Evolutionary conservation across 2,113 vertebrate species (phyloP), one percentile per base, ranked within the genome.

Genomic region (Paedocypris sp.): DNA sequence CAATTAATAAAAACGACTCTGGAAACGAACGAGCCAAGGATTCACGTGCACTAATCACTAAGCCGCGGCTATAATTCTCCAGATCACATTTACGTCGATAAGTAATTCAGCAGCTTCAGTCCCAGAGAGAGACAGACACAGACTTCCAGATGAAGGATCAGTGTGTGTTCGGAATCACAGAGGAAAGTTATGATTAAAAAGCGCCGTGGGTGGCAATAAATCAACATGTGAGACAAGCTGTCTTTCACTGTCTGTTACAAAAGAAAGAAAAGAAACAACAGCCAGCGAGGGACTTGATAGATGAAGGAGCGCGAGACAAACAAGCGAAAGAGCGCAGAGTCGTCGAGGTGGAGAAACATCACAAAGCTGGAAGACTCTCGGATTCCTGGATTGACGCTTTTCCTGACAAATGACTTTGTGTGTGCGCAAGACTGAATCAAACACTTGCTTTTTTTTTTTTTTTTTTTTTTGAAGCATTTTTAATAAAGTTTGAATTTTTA

Each of bases 141-240:
- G 54, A 45, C 36, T 20, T 12, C 46, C 18, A 43, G 46, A 50
- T 26, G 15, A 35, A 51, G 38, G 11, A 50, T 36, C 11, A 13
- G 4, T 2, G 16, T 11, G 47, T 18, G 6, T 23, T 51, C 18
- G 49, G 16, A 66, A 36, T 38, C 10, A 36, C 38, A n/a, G 22
- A 20, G 39, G 48, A 58, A 60, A 51, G 54, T 43, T 46, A 36
- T 49, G 47, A 51, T 39, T 60, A 60, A 45, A 35, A 38, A 49
- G 16, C 48, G 29, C 6, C 2, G 39, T 45, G 33, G 54, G 47
- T 53, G 47, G 48, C 19, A 32, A 51, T 52, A 32, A 39, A 66
- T 45, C 63, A 66, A 57, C 56, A 38, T 48, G 16, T n/a, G 47
- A 26, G 64, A 66, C 41, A 58, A 52, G 38, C 20, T 51, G 56